A percentile compares a stretch with the other conserved stretches of the same genome.
These are phyloP conservation scores for Ianthella basta DNA, from an alignment of 37 sponge, comb jelly and placozoan genomes.

Conservation along the genomic window DNA sequence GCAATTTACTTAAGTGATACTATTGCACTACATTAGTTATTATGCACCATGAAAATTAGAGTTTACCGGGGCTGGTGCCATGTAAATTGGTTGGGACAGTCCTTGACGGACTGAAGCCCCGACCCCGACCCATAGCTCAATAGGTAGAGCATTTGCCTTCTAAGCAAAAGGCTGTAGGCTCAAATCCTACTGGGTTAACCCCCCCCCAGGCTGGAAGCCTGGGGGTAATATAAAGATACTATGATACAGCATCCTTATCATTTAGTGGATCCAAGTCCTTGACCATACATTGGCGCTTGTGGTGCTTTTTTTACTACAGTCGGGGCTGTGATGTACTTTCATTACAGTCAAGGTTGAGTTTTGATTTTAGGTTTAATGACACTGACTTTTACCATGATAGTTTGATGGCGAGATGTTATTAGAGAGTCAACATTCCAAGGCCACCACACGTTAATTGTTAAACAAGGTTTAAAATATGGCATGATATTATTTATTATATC, in stretches of 20 bases:
- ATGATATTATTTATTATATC: slow-evolving; percentile 86
- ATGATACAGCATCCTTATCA: slow-evolving; percentile 80
- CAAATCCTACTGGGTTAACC: slow-evolving; percentile 65
- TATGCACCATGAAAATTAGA: too few species aligned
- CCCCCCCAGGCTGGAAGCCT: too few species aligned
- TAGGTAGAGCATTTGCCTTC: slow-evolving; percentile 74
- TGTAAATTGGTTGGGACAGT: too few species aligned
- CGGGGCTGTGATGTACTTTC: slow-evolving; percentile 80
- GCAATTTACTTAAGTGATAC: slow-evolving; percentile 76
- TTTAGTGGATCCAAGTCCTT: slow-evolving; percentile 83
- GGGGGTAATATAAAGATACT: not conserved
- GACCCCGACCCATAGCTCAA: slow-evolving; percentile 46
- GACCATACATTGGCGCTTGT: slow-evolving; percentile 75
- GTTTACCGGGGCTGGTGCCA: too few species aligned
- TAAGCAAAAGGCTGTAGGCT: slow-evolving; percentile 75
- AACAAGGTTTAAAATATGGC: slow-evolving; percentile 79
- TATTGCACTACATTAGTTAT: slow-evolving; percentile 70
- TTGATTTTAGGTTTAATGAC: slow-evolving; percentile 64
- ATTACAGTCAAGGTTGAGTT: slow-evolving; percentile 69
- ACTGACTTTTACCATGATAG: slow-evolving; percentile 67
- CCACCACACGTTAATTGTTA: slow-evolving; percentile 71
- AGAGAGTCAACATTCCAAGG: slow-evolving; percentile 78
- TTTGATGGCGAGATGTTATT: slow-evolving; percentile 82
- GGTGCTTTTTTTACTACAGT: slow-evolving; percentile 73
- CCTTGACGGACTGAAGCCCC: too few species aligned